Percentiles rank a stretch among this genome's conserved stretches.
Conservation (phyloP, 2,797 vertebrate species). For the Masticophis lateralis region DNA sequence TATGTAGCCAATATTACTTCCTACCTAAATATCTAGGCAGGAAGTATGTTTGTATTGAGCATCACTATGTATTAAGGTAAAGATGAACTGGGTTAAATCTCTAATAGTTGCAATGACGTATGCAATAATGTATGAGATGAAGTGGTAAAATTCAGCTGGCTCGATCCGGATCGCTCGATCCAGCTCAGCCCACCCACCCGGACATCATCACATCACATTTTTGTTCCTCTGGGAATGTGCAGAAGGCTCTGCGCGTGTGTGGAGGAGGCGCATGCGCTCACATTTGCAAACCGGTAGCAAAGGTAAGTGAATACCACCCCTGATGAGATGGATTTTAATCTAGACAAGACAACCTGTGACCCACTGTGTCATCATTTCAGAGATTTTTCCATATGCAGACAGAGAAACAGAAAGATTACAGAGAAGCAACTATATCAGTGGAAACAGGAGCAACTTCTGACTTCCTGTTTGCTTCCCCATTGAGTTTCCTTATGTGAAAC, state of each 20-base stretch:
- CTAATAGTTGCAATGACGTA: background rate
- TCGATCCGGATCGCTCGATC: no score
- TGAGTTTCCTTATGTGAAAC: background rate
- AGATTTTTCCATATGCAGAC: background rate
- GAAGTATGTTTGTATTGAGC: background rate
- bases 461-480: background rate
- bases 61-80: background rate
- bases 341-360: background rate
- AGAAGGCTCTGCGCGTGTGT: no score
- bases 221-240: no score
- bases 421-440: background rate
- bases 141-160: no score
- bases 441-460: background rate
- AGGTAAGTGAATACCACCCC: no score
- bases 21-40: background rate
- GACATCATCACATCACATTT: no score
- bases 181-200: rapidly evolving
- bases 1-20: background rate
- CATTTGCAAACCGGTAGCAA: no score
- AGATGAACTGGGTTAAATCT: background rate
- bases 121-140: no score
- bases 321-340: background rate
- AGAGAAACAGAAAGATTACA: background rate
- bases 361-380: background rate
- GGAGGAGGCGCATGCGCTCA: no score